A percentile compares a stretch with the other conserved stretches of the same genome.
Conservation (phyloP, 2,113 vertebrate species). For the Trochalopteron elliotii region DNA sequence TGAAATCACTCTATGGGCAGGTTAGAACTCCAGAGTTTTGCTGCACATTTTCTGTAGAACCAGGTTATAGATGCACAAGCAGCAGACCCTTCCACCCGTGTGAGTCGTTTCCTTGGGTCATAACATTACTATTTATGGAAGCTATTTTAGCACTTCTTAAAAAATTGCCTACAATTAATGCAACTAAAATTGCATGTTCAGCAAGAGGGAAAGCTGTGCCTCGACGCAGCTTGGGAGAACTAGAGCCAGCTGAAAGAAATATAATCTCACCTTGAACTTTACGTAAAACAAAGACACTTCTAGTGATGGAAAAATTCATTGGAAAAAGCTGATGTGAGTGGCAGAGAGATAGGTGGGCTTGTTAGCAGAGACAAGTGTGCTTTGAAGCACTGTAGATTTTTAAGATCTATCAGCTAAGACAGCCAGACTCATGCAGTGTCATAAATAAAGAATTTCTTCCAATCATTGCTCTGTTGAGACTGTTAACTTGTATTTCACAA, state of each 20-base stretch:
- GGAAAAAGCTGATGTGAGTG: not conserved
- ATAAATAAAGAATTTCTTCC: not conserved
- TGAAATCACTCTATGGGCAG: not conserved
- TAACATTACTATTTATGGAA: slow-evolving; percentile 8
- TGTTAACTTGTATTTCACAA: not conserved
- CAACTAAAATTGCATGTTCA: not conserved
- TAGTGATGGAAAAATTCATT: not conserved
- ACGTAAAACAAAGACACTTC: not conserved
- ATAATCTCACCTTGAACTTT: slow-evolving; percentile 3
- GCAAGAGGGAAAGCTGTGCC: not conserved
- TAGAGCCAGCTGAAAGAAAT: not conserved
- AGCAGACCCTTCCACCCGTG: not conserved
- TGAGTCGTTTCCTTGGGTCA: not conserved
- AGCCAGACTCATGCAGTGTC: not conserved
- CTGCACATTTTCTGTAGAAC: not conserved
- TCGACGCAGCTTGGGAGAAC: not conserved
- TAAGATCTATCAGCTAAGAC: not conserved
- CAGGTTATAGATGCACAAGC: not conserved
- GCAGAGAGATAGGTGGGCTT: not conserved
- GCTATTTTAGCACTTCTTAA: not conserved
- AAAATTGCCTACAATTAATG: slow-evolving; percentile 6
- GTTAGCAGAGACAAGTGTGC: not conserved
- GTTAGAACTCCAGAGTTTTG: not conserved
- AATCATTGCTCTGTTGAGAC: not conserved
- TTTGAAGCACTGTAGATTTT: not conserved